Evolutionary conservation across 1,140 invertebrate genomes (phyloP), one percentile per base, ranked within the genome.

Genomic region (Ceratina japonica): DNA sequence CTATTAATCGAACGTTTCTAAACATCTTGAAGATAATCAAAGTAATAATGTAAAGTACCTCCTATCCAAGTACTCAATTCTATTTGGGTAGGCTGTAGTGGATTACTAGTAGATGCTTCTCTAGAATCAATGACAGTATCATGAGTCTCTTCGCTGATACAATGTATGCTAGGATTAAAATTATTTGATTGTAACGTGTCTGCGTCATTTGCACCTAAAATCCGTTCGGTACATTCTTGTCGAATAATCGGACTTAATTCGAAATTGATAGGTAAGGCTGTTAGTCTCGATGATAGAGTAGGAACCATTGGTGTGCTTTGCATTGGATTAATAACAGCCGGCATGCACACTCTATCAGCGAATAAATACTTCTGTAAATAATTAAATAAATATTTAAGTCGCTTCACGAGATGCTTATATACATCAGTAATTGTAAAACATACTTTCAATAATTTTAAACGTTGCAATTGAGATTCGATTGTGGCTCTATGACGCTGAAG

Each of bases 371-470:
- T 92, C 91, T 93, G 52, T 20, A 79, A 83, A 79, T 27, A 73
- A 77, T 78, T 64, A 77, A 62, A 66, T 2, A 49, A 70, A 76
- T 54, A 77, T 61, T 72, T 56, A n/a, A 59, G 37, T 62, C 63
- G 31, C 13, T 56, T 27, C 44, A 66, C 54, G 44, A 62, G 24
- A 80, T 61, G 22, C 10, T 49, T 52, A 56, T 22, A 52, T 58
- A 2, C 13, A 49, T 63, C 5, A 63, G 24, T 24, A 51, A 73
- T 51, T 44, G 20, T 31, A 70, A 37, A 51, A 83, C 56, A 49
- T 87, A 93, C 93, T 87, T 93, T 92, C 27, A 94, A 87, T 80
- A 91, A 87, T 86, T 93, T 93, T 22, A 94, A 81, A 69, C 93
- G 91, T 54, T 92, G 89, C 58, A 94, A 80, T 72, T 94, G 93